Evolutionary conservation across 1,140 invertebrate species (phyloP), one percentile per base, ranked within the genome.

Genomic region (Glomeris maerens): DNA sequence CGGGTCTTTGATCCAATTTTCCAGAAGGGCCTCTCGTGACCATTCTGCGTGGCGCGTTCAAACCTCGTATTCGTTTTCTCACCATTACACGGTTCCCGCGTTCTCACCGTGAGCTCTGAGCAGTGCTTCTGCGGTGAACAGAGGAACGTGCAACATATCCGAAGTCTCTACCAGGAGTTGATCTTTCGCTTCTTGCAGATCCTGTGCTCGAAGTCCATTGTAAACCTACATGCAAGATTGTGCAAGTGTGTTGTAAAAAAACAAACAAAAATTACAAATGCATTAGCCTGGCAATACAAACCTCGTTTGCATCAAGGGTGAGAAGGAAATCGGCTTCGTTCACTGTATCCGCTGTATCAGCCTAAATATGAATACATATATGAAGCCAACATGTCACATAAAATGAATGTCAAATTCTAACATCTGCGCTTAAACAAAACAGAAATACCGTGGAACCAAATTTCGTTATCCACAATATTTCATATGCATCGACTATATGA

Each of bases 161-260:
- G 79, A 78, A 13, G 80, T 82, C 64, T 82, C 80, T 20, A 82
- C 79, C 13, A 83, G 61, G 38, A 83, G 63, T 56, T 80, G 76
- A 60, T 83, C 80, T 62, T 82, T 83, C 25, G 79, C 78, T 64
- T 82, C 79, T 59, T 81, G 79, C n/a, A 83, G 64, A 61, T 83
- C 79, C 62, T 81, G 78, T 44, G 77, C 74, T 26, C 77, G 62
- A 36, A 83, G 60, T 1, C 79, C 79, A 57, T 71, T 74, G 62
- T 80, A 80, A 17, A 74, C 72, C 62, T 79, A 46, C 7, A 42
- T 42, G 26, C 17, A 25, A 46, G 14, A 25, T 21, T 27, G 28
- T 25, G 4, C 28, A 46, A 4, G 40, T 3, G 23, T 22, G n/a
- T 36, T 42, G 21, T 49, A 17, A 49, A 49, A 13, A 23, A 47